Percentiles rank a stretch among this genome's conserved stretches.
These are phyloP conservation scores for Drosophila nikananu DNA, from an alignment of 1,140 invertebrate genomes.

Conservation along the genomic window DNA sequence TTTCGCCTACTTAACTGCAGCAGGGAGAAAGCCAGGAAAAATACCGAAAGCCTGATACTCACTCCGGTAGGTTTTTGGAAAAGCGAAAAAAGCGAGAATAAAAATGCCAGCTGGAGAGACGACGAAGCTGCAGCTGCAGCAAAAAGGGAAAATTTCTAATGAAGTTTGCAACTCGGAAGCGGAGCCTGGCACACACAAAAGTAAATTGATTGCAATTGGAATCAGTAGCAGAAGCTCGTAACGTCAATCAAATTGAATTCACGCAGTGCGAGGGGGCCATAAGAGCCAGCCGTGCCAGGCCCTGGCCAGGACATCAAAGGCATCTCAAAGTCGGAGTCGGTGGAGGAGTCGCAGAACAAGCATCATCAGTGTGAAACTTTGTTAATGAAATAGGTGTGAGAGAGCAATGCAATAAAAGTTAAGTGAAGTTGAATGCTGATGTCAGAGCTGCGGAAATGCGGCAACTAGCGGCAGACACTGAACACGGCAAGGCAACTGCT, in stretches of 20 bases:
- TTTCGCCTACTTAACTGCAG: conserved; percentile 74
- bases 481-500: not conserved
- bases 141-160: conserved; percentile 78
- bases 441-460: conserved; percentile 26
- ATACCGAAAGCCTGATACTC: conserved; percentile 15
- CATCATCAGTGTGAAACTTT: conserved; percentile 82
- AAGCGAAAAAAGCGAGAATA: conserved; percentile 37
- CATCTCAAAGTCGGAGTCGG: conserved; percentile 1
- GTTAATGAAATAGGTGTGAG: conserved; percentile 80
- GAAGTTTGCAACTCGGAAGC: conserved; percentile 82
- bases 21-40: conserved; percentile 20
- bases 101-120: conserved; percentile 47
- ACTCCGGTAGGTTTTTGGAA: conserved; percentile 3
- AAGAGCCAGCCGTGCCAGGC: conserved; percentile 12
- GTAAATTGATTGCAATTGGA: conserved; percentile 84
- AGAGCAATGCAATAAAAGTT: conserved; percentile 77
- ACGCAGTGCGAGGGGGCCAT: conserved; percentile 48
- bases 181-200: conserved; percentile 68
- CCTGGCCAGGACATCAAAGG: conserved; percentile 41
- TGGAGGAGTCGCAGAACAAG: conserved; percentile 1
- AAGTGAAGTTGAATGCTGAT: conserved; percentile 72
- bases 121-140: conserved; percentile 22
- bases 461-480: conserved; percentile 3
- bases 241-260: conserved; percentile 84
- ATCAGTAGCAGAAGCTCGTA: conserved; percentile 83